These are phyloP conservation scores for Embiotoca jacksoni DNA, from an alignment of 2,113 vertebrate species.

Conservation along the genomic window DNA sequence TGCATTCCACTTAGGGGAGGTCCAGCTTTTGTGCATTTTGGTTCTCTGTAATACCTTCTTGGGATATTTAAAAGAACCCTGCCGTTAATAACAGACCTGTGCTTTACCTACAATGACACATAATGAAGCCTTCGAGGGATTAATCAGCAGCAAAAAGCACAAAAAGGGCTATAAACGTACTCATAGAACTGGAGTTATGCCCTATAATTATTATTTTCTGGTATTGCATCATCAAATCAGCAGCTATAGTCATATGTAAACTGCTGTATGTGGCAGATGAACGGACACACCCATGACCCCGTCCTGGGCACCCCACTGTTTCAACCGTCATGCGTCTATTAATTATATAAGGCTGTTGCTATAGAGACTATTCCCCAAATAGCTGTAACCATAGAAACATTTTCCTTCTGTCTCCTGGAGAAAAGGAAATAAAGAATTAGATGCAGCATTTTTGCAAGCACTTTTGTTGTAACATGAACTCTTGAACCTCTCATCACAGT, in stretches of 20 bases:
- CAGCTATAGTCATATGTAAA: constrained; percentile 2
- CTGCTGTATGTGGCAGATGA: constrained; percentile 21
- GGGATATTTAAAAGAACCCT: too few species aligned
- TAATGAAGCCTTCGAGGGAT: too few species aligned
- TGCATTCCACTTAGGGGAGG: too few species aligned
- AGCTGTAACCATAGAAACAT: constrained; percentile 79
- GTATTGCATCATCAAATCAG: background rate
- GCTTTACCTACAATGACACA: too few species aligned
- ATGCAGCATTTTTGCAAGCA: constrained; percentile 28
- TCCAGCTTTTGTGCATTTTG: too few species aligned
- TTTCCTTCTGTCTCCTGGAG: constrained; percentile 39
- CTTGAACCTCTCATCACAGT: constrained; percentile 55
- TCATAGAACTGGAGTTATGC: too few species aligned
- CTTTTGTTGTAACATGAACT: constrained; percentile 54
- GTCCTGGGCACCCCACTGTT: constrained; percentile 9
- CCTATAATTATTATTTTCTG: background rate
- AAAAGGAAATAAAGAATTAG: constrained; percentile 2
- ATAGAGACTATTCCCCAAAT: constrained; percentile 70
- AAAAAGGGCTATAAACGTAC: too few species aligned
- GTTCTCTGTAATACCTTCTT: too few species aligned
- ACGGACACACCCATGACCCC: constrained; percentile 28
- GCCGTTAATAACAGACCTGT: too few species aligned
- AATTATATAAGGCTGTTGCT: constrained; percentile 71
- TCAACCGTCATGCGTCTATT: constrained; percentile 44
- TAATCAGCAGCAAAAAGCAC: too few species aligned